Percentiles rank a stretch among this genome's conserved stretches.
Conservation (phyloP, 2,797 vertebrate genomes). For the Parotocinclus haroldoi region DNA sequence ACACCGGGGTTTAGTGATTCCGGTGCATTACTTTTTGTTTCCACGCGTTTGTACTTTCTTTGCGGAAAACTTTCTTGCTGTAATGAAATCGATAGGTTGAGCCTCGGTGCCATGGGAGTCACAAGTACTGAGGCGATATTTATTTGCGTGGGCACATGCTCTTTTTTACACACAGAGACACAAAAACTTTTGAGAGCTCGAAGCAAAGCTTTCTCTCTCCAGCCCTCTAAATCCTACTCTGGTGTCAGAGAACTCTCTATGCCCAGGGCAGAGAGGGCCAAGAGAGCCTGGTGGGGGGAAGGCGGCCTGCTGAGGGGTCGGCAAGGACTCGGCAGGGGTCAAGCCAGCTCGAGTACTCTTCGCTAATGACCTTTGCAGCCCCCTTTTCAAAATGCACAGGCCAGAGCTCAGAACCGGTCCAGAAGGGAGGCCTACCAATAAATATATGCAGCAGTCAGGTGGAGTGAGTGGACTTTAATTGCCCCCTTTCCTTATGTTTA, state of each 20-base stretch:
- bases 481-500: constrained; percentile 79
- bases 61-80: constrained; percentile 47
- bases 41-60: constrained; percentile 53
- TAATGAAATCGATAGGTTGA: constrained; percentile 54
- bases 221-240: constrained; percentile 36
- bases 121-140: constrained; percentile 43
- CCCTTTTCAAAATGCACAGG: constrained; percentile 43
- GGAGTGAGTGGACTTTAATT: constrained; percentile 72
- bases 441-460: constrained; percentile 76
- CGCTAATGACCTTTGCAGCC: constrained; percentile 48
- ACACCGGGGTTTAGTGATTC: constrained; percentile 58
- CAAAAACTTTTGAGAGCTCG: constrained; percentile 14
- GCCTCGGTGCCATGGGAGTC: constrained; percentile 38
- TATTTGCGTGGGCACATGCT: constrained; percentile 47
- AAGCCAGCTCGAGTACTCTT: constrained; percentile 44
- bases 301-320: constrained; percentile 47
- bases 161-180: constrained; percentile 21
- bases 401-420: constrained; percentile 42
- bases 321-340: constrained; percentile 49
- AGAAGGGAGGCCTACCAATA: constrained; percentile 56
- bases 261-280: constrained; percentile 27
- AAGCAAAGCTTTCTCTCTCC: constrained; percentile 37
- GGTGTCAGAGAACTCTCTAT: constrained; percentile 17
- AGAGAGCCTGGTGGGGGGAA: constrained; percentile 11
- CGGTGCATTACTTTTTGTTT: constrained; percentile 70